Percentiles rank a stretch among this genome's conserved stretches.
Evolutionary conservation across 2,113 vertebrate species (phyloP).

Genomic region (Paradoxurus hermaphroditus): DNA sequence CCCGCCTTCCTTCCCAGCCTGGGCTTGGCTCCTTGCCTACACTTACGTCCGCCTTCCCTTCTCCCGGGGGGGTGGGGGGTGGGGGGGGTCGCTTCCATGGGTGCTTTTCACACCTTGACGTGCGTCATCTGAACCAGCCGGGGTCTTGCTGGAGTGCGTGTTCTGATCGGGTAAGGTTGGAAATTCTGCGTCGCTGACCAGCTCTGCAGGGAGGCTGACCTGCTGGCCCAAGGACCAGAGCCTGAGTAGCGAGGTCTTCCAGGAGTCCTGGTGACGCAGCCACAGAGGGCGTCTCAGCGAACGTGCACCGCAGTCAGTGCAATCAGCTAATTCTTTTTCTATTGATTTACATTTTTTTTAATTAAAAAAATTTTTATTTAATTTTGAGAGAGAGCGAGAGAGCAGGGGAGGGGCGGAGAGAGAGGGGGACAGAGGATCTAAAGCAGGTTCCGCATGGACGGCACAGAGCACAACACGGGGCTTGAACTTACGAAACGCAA

Average conservation of each 20-base stretch:
- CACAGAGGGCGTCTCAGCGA: not conserved
- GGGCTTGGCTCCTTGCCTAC: not conserved
- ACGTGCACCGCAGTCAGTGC: not conserved
- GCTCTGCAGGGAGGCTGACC: not conserved
- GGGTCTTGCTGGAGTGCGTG: not conserved
- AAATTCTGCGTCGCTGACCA: not conserved
- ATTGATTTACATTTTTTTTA: no score
- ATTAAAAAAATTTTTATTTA: no score
- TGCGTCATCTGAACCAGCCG: not conserved
- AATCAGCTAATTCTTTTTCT: not conserved
- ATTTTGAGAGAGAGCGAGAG: no score
- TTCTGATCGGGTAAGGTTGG: not conserved
- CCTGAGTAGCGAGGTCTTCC: not conserved
- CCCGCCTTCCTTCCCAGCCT: not conserved
- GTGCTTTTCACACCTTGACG: not conserved
- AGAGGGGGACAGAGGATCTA: no score
- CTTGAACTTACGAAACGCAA: no score
- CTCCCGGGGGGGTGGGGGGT: no score
- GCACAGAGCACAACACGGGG: no score
- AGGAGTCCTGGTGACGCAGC: no score
- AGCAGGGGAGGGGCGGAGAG: no score
- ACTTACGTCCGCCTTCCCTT: not conserved
- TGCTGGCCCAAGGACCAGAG: not conserved
- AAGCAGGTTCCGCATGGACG: no score
- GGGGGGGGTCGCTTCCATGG: no score